Evolutionary conservation across 2,797 vertebrate species (phyloP).

Genomic region (Sus cebifrons): DNA sequence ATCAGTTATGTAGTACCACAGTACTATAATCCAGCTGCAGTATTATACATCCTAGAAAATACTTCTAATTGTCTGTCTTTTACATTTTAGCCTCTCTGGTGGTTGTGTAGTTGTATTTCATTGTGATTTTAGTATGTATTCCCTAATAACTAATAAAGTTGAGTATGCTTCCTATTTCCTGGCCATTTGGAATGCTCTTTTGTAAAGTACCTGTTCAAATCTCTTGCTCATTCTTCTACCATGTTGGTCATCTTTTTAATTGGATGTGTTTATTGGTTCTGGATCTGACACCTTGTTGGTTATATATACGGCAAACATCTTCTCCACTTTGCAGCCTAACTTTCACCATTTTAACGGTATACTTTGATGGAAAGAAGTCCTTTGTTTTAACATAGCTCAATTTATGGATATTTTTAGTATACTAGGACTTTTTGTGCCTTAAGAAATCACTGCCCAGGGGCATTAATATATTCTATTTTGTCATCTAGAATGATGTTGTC

Average conservation of each 20-base stretch:
- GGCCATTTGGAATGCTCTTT: background rate
- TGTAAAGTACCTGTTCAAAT: background rate
- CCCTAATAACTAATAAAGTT: background rate
- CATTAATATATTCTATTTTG: constrained; percentile 36
- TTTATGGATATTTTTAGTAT: background rate
- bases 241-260: background rate
- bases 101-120: too few species aligned
- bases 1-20: too few species aligned
- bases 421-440: background rate
- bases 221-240: constrained; percentile 3
- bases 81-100: background rate
- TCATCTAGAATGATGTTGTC: constrained; percentile 10
- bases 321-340: background rate
- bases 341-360: background rate
- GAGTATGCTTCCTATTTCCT: background rate
- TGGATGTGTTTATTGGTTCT: background rate
- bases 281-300: background rate
- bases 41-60: background rate
- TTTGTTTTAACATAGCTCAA: constrained; percentile 4
- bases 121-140: background rate
- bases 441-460: background rate
- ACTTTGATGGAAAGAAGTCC: background rate
- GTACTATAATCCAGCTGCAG: background rate
- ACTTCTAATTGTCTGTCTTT: background rate
- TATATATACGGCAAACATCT: background rate